Percentiles rank a stretch among this genome's conserved stretches.
Conservation (phyloP, 1,140 invertebrate species). For the Drosophila melanica region DNA sequence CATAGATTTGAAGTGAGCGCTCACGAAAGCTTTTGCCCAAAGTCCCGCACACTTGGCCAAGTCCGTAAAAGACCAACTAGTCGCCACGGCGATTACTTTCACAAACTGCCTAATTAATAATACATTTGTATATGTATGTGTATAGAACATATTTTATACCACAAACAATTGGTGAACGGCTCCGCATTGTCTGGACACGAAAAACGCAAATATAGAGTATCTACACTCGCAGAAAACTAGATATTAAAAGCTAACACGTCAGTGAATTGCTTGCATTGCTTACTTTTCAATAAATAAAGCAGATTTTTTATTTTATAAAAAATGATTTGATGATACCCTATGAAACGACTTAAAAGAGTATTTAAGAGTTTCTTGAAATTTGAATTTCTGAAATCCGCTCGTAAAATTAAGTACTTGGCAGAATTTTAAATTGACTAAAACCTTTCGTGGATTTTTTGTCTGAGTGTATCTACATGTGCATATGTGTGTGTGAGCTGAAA, state of each 20-base stretch:
- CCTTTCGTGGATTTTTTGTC: background rate
- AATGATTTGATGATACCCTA: too few species aligned
- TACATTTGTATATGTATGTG: background rate
- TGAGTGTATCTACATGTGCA: background rate
- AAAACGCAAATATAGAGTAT: conserved; percentile 27
- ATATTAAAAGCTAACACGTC: too few species aligned
- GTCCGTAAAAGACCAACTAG: conserved; percentile 13
- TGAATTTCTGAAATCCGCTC: too few species aligned
- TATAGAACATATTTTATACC: background rate
- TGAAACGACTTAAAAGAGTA: too few species aligned
- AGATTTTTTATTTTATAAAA: too few species aligned
- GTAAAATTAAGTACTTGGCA: too few species aligned
- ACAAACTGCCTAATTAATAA: conserved; percentile 76
- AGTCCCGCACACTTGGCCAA: background rate
- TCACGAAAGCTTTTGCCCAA: conserved; percentile 30
- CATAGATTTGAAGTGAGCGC: conserved; percentile 63
- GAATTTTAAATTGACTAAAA: too few species aligned
- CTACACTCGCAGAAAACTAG: background rate
- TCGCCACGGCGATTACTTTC: conserved; percentile 67
- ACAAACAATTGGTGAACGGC: conserved; percentile 28
- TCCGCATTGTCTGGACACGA: conserved; percentile 68
- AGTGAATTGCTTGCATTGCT: too few species aligned
- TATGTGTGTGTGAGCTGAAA: conserved; percentile 43
- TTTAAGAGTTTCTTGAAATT: too few species aligned
- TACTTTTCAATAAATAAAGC: too few species aligned